Evolutionary conservation across 30 jellyfish, hydroid and myxozoan genomes (phyloP), one percentile per base, ranked within the genome.

Genomic region (Clytia hemisphaerica): DNA sequence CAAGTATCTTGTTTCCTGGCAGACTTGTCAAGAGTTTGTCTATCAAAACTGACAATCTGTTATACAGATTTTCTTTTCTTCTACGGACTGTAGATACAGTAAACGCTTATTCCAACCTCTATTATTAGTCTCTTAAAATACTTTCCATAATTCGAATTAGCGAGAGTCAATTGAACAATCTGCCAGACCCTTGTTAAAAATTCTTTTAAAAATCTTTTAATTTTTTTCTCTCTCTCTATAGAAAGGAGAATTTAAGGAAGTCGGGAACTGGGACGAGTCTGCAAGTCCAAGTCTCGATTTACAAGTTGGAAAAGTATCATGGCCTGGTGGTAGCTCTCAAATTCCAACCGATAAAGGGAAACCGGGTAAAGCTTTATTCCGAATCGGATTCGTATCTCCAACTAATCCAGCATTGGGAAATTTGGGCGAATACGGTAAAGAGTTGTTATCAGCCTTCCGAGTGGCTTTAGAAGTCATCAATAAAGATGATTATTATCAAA

Each of bases 251-350:
- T 61, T 25, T 40, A 61, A 40, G 2, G 76, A 27, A 9, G 93
- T 82, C 45, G 98, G 98, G 9, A 4, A 88, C n/a, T 90, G 98
- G 98, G 66, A 82, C 32, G 94, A 72, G 32, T 54, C 83, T n/a
- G 65, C 93, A 0, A 5, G 49, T 31, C 70, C 7, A 12, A 33
- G 42, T 4, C 76, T 90, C 31, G 38, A 60, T 29, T 25, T 82
- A 35, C 91, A 95, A 7, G 64, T 66, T 64, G 94, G 87, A 18
- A 71, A 33, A 30, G 82, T 90, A 44, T 55, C 62, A 6, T 90
- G 98, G 98, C 98, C 98, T 4, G 95, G 98, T 12, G 90, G 94
- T n/a, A 77, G 96, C 25, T 73, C 55, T 16, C 78, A 69, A 50
- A 77, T 92, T 15, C 98, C 98, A 6, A 90, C 95, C 4, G 98